These are phyloP conservation scores for Ctenosaura bakeri DNA, from an alignment of 2,797 vertebrate species.

Conservation along the genomic window DNA sequence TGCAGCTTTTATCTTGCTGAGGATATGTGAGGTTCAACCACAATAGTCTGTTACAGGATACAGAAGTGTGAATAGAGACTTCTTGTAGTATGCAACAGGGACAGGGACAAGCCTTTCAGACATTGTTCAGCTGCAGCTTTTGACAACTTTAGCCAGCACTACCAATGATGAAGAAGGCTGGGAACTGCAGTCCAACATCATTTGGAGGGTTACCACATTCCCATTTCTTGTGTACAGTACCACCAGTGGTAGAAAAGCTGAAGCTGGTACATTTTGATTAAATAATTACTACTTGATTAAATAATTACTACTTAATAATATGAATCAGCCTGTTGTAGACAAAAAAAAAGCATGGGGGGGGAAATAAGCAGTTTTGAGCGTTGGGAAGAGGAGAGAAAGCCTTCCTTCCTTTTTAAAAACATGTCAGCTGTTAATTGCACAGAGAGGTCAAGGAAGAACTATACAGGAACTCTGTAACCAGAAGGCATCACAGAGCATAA, in stretches of 20 bases:
- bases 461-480: not conserved
- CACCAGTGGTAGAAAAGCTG: not conserved
- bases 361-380: not conserved
- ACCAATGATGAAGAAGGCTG: too few relatives aligned
- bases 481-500: not conserved
- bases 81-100: not conserved
- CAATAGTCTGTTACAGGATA: not conserved
- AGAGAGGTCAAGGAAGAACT: not conserved
- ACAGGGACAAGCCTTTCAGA: too few relatives aligned
- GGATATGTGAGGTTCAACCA: not conserved
- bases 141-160: too few relatives aligned
- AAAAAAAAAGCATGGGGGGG: slow-evolving; percentile 10
- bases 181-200: too few relatives aligned
- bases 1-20: not conserved
- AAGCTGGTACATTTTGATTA: not conserved
- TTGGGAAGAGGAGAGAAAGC: not conserved
- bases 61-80: not conserved
- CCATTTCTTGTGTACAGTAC: not conserved
- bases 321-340: not conserved
- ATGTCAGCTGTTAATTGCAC: slow-evolving; percentile 44
- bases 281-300: slow-evolving; percentile 3
- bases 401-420: too few relatives aligned
- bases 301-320: slow-evolving; percentile 12
- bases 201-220: too few relatives aligned
- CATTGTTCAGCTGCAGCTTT: too few relatives aligned